Percentiles rank a stretch among this genome's conserved stretches.
phyloP scores from a whole-genome alignment of 2,113 vertebrate species.

The Callipepla californica region DNA sequence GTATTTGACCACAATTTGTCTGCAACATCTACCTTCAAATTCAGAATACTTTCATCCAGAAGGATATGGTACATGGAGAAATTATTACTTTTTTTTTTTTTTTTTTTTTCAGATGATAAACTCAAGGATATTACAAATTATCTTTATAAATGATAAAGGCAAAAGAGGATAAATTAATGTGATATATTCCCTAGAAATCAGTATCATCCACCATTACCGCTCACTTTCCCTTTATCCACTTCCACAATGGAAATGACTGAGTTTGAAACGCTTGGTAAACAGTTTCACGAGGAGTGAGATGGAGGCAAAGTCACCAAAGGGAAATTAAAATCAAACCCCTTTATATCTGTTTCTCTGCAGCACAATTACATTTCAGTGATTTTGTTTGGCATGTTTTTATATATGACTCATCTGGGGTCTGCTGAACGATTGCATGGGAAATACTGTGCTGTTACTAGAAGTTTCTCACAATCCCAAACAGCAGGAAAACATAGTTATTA shows the following conservation, averaged over 20 bases:
- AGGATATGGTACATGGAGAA: not conserved
- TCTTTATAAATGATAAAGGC: not conserved
- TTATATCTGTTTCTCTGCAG: slow-evolving; percentile 30
- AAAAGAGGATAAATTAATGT: not conserved
- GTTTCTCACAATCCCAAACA: slow-evolving; percentile 24
- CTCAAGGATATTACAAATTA: not conserved
- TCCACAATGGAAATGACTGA: not conserved
- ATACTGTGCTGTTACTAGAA: slow-evolving; percentile 9
- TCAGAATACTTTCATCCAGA: not conserved
- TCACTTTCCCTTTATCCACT: not conserved
- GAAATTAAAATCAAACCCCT: not conserved
- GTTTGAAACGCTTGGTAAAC: not conserved
- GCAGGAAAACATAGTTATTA: slow-evolving; percentile 44
- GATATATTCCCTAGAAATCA: not conserved
- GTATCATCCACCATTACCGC: not conserved
- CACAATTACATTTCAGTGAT: slow-evolving; percentile 45
- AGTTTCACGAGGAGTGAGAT: not conserved
- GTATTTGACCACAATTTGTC: not conserved
- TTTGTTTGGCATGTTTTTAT: slow-evolving; percentile 23
- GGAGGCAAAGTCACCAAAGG: not conserved
- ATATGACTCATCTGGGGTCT: slow-evolving; percentile 4
- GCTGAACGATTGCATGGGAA: slow-evolving; percentile 31
- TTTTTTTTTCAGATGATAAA: not conserved
- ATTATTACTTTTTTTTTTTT: not conserved
- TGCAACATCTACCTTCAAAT: not conserved